Conservation (phyloP, 2,888 invertebrate genomes). For the Euplexia lucipara region DNA sequence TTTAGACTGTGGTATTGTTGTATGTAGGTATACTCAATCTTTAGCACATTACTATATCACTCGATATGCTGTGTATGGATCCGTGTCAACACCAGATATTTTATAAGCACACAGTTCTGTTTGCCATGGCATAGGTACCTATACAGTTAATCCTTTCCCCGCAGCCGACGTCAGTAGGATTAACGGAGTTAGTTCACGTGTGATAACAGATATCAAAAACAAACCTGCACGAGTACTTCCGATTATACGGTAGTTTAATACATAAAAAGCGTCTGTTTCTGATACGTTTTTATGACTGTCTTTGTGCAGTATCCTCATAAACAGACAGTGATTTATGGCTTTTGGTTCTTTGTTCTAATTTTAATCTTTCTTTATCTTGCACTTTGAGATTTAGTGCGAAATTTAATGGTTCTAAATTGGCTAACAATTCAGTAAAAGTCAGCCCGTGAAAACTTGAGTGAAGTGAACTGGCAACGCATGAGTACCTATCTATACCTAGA, state of each 20-base stretch:
- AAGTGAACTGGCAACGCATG: too few species aligned
- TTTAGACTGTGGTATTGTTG: too few species aligned
- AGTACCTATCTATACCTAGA: too few species aligned
- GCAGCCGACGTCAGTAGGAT: conserved; percentile 61
- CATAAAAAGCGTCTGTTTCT: conserved; percentile 40
- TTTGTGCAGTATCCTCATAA: conserved; percentile 31
- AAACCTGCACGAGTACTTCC: conserved; percentile 42
- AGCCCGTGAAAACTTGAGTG: too few species aligned
- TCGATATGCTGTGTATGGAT: conserved; percentile 44
- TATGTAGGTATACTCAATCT: conserved; percentile 30
- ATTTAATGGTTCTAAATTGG: too few species aligned
- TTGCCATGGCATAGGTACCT: conserved; percentile 56
- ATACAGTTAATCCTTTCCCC: conserved; percentile 66
- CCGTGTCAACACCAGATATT: conserved; percentile 58
- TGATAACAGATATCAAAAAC: conserved; percentile 61
- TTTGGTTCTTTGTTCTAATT: conserved; percentile 51
- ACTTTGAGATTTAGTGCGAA: too few species aligned
- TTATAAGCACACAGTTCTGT: conserved; percentile 60
- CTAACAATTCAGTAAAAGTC: too few species aligned
- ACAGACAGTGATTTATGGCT: conserved; percentile 49
- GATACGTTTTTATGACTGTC: conserved; percentile 39
- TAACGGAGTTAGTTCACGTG: conserved; percentile 56
- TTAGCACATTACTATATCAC: conserved; percentile 29
- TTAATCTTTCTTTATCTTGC: conserved; percentile 29
- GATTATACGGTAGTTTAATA: conserved; percentile 39